Evolutionary conservation across 2,888 invertebrate genomes (phyloP), one percentile per base, ranked within the genome.

Genomic region (Macaria notata): DNA sequence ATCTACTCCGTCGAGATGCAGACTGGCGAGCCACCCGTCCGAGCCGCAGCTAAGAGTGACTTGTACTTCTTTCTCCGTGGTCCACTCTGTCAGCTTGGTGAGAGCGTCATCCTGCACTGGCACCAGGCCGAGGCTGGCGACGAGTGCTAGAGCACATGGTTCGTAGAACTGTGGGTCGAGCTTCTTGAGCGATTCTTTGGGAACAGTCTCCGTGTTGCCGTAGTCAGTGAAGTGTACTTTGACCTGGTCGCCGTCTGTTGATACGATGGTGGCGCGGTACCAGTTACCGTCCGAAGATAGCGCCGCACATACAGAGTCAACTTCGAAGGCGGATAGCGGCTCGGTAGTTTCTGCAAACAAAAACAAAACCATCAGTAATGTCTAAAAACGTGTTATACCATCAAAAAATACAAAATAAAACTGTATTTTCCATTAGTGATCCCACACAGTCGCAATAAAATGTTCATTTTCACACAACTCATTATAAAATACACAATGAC

Each of bases 141-240:
- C 84, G 2, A 92, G 70, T 0, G 90, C 89, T 31, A 88, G 64
- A 29, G 80, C 72, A 54, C 86, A 86, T 0, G 89, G 89, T 54
- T 89, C 88, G 49, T 69, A 83, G 78, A 92, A 93, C 55, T 81
- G 75, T 1, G 87, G 68, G 55, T 93, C 90, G 5, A 94, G 79
- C 56, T 80, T 77, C 70, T 92, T 93, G 0, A 94, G 53, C 3
- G 84, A 78, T 3, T 77, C 84, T 55, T 69, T 79, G 0, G 87
- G 56, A 0, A 96, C 72, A 4, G 83, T 80, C 79, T 96, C 95
- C 0, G 84, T 79, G 74, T 95, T 95, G 42, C 96, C 96, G 62
- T 95, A 96, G 77, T 96, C 96, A 0, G 94, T 76, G 73, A 93
- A 95, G 54, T 92, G 91, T 0, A 95, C 92, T 31, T 80, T 86